phyloP scores from a whole-genome alignment of 2,797 vertebrate genomes.

The Halcyon smyrnensis region DNA sequence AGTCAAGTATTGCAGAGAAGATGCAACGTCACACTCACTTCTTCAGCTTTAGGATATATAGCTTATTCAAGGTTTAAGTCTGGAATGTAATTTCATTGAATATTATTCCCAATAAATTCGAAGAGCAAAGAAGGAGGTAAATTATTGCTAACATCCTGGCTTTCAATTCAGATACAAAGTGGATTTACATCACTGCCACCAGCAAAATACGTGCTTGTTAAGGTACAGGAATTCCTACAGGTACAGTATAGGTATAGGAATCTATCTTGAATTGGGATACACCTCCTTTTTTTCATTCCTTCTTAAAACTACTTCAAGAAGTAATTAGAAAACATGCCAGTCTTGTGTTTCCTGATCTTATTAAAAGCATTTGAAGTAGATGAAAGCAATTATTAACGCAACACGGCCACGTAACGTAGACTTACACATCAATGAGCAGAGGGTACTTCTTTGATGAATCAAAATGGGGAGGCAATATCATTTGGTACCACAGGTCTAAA shows the following conservation, averaged over 20 bases:
- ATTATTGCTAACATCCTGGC: not conserved
- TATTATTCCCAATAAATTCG: not conserved
- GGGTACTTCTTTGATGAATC: conserved; percentile 92
- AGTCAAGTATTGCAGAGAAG: not conserved
- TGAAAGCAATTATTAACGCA: conserved; percentile 45
- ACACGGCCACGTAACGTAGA: conserved; percentile 43
- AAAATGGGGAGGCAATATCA: conserved; percentile 94
- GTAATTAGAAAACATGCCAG: conserved; percentile 19
- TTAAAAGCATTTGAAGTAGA: conserved; percentile 31
- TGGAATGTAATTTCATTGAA: not conserved
- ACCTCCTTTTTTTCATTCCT: not conserved
- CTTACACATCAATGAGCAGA: conserved; percentile 97
- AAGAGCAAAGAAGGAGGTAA: not conserved
- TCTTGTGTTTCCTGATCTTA: not conserved
- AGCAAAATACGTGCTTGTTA: not conserved
- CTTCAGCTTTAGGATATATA: not conserved
- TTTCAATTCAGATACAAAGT: not conserved
- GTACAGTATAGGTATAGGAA: not conserved
- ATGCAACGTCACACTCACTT: accelerated
- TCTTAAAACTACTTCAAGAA: conserved; percentile 7
- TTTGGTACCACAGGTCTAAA: conserved; percentile 95
- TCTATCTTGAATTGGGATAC: not conserved
- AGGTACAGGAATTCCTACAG: too few relatives aligned
- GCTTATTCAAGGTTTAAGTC: not conserved
- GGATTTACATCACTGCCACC: not conserved